Percentiles rank a stretch among this genome's conserved stretches.
Conservation (phyloP, 2,888 invertebrate species). For the Tipula helvola region DNA sequence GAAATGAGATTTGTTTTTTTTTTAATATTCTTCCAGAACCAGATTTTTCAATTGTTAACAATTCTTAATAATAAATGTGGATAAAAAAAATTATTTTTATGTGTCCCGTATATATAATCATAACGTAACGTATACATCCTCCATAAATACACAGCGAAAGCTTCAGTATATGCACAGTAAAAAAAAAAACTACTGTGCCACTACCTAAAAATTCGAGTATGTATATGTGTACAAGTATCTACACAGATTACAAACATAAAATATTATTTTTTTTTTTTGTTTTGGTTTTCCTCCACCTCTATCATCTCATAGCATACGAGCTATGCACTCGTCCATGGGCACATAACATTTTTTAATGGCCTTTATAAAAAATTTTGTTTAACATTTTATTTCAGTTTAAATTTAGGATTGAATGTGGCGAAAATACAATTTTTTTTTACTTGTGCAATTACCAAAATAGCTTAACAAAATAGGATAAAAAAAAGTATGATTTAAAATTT, state of each 20-base stretch:
- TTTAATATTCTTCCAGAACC: constrained; percentile 4
- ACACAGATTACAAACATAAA: neutral
- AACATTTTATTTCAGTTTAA: neutral
- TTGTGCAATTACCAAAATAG: neutral
- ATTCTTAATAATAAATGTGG: neutral
- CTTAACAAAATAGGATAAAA: neutral
- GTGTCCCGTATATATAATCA: neutral
- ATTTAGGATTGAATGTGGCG: neutral
- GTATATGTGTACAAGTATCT: neutral
- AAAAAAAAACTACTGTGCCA: neutral
- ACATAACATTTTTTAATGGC: neutral
- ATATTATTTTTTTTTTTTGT: neutral
- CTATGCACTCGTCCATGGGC: neutral
- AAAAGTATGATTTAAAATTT: neutral
- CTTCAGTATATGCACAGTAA: neutral
- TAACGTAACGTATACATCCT: neutral
- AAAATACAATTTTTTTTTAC: neutral
- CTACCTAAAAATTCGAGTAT: neutral
- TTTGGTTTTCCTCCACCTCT: neutral
- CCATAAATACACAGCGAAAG: neutral
- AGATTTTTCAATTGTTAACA: constrained; percentile 4
- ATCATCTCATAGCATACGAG: too few relatives aligned
- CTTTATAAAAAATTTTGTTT: neutral
- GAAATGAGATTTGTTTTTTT: neutral
- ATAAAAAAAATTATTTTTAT: neutral